These are phyloP conservation scores for Petrocephalus zakoni DNA, from an alignment of 2,113 vertebrate genomes.

Conservation along the genomic window DNA sequence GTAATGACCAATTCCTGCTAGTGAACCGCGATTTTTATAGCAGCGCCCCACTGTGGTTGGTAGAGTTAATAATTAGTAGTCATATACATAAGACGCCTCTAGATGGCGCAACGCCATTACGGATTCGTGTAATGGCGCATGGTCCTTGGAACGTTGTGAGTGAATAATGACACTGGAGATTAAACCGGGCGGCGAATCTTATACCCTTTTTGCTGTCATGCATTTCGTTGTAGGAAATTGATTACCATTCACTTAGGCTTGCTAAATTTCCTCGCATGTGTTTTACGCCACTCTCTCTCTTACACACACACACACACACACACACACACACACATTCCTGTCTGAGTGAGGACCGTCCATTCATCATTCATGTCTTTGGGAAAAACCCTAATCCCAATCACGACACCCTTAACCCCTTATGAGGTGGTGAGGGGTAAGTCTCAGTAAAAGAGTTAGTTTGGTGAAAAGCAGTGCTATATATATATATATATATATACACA, in stretches of 20 bases:
- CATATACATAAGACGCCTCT: neutral
- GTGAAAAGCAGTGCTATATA: no score
- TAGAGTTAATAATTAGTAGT: neutral
- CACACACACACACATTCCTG: no score
- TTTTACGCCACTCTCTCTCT: neutral
- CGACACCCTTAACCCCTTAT: no score
- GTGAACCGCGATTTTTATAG: neutral
- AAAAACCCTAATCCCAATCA: no score
- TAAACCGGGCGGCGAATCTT: neutral
- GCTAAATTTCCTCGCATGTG: neutral
- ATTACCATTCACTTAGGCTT: neutral
- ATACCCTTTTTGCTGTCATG: neutral
- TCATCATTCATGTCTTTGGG: no score
- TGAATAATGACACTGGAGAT: neutral
- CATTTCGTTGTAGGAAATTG: neutral
- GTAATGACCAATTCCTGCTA: neutral
- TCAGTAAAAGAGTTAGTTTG: no score
- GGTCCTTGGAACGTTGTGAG: neutral
- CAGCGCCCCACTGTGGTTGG: neutral
- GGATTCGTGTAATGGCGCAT: neutral
- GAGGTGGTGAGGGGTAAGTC: no score
- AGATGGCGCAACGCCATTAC: neutral
- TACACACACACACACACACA: neutral
- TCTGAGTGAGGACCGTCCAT: no score
- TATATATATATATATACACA: no score